These are phyloP conservation scores for Sarcophaga carnaria DNA, from an alignment of 2,888 invertebrate species.

Conservation along the genomic window DNA sequence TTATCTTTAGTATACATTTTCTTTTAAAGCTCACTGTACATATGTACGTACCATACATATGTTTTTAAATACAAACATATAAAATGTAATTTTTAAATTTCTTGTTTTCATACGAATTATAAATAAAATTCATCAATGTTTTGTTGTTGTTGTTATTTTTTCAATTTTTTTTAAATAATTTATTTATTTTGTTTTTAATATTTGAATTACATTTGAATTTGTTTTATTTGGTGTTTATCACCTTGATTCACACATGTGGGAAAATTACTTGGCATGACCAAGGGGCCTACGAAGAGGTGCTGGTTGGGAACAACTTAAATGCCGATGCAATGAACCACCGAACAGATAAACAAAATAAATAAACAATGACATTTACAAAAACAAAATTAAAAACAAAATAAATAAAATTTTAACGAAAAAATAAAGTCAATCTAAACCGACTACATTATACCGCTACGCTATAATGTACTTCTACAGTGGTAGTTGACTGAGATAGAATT, in stretches of 20 bases:
- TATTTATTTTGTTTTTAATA: slow-evolving; percentile 36
- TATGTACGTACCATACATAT: too few species aligned
- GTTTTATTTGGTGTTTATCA: slow-evolving; percentile 52
- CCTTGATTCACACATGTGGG: slow-evolving; percentile 44
- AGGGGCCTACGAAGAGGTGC: not conserved
- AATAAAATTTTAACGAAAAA: not conserved
- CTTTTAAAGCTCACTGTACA: too few species aligned
- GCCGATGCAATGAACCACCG: slow-evolving; percentile 58
- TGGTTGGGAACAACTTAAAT: slow-evolving; percentile 7
- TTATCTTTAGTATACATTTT: too few species aligned
- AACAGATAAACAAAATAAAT: slow-evolving; percentile 54
- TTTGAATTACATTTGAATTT: slow-evolving; percentile 58
- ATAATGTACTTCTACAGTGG: too few species aligned
- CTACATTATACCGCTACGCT: not conserved
- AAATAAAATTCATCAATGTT: slow-evolving; percentile 40
- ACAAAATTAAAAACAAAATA: slow-evolving; percentile 2
- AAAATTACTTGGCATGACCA: not conserved
- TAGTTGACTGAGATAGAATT: too few species aligned
- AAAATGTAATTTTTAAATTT: slow-evolving; percentile 3
- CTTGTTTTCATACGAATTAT: not conserved
- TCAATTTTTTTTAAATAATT: slow-evolving; percentile 37
- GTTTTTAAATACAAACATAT: too few species aligned
- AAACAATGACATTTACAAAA: slow-evolving; percentile 58
- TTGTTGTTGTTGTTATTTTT: slow-evolving; percentile 32
- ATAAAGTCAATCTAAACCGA: not conserved